Conservation (phyloP, 2,113 vertebrate species). For the Siniperca chuatsi region DNA sequence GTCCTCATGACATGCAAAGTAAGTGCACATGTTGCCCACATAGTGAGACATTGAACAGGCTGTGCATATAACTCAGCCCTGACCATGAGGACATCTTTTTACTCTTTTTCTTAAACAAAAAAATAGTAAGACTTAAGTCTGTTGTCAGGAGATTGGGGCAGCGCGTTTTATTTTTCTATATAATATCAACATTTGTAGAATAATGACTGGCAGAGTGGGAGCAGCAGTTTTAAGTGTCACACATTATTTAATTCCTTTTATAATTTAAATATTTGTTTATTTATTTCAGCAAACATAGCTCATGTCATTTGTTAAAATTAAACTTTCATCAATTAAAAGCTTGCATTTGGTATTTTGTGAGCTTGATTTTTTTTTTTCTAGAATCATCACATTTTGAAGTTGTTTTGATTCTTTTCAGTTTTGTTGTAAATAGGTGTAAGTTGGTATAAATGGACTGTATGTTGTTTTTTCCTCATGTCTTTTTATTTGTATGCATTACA, state of each 20-base stretch:
- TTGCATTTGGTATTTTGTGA: no score
- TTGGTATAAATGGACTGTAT: no score
- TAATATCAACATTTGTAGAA: background rate
- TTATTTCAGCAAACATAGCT: background rate
- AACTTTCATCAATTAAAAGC: background rate
- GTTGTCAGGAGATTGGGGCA: background rate
- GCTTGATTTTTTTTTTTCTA: no score
- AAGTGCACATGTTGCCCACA: background rate
- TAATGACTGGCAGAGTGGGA: background rate
- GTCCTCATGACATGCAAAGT: background rate
- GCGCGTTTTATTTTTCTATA: background rate
- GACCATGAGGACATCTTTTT: background rate
- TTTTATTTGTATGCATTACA: background rate
- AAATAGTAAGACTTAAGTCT: background rate
- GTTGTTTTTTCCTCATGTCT: background rate
- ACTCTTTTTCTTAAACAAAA: background rate
- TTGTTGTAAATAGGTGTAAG: background rate
- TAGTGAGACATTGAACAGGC: background rate
- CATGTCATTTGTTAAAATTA: background rate
- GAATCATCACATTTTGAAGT: background rate
- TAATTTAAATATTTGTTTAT: background rate
- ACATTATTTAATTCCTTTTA: background rate
- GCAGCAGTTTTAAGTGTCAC: background rate
- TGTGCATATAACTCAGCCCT: no score
- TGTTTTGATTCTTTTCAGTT: background rate